These are phyloP conservation scores for Dicentrarchus labrax DNA, from an alignment of 2,113 vertebrate genomes.

Conservation along the genomic window DNA sequence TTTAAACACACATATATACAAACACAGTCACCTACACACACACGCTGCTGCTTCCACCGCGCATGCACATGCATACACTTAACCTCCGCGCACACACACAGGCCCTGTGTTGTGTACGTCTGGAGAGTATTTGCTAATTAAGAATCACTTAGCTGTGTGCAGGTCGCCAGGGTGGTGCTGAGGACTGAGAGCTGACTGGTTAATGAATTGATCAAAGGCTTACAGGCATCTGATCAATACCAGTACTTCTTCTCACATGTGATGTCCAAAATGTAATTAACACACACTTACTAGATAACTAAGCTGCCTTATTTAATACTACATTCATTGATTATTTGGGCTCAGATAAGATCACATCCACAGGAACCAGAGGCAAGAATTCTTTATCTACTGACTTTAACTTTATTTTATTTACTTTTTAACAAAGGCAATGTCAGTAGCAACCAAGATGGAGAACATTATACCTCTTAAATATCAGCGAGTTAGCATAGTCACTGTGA, in stretches of 20 bases:
- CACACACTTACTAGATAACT: constrained; percentile 12
- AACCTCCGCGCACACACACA: constrained; percentile 6
- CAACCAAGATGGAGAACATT: not conserved
- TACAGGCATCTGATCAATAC: constrained; percentile 58
- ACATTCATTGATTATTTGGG: not conserved
- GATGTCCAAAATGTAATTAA: constrained; percentile 45
- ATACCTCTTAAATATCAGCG: not conserved
- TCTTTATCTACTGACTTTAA: not conserved
- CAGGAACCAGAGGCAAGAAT: not conserved
- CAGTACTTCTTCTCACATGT: constrained; percentile 24
- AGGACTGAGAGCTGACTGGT: constrained; percentile 25
- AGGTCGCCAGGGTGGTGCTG: not conserved
- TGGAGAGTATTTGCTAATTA: constrained; percentile 62
- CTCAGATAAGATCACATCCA: not conserved
- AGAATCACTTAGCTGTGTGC: constrained; percentile 54
- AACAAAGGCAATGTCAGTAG: not conserved
- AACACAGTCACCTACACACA: constrained; percentile 23
- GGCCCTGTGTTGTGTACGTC: not conserved
- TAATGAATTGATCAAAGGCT: constrained; percentile 69
- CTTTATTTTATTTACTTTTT: not conserved
- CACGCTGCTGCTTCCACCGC: not conserved
- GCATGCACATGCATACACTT: constrained; percentile 29
- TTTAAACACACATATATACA: constrained; percentile 46
- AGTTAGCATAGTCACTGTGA: not conserved
- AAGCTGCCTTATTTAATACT: not conserved